Percentiles rank a stretch among this genome's conserved stretches.
These are phyloP conservation scores for Napeogenes inachia DNA, from an alignment of 2,888 invertebrate species.

Conservation along the genomic window DNA sequence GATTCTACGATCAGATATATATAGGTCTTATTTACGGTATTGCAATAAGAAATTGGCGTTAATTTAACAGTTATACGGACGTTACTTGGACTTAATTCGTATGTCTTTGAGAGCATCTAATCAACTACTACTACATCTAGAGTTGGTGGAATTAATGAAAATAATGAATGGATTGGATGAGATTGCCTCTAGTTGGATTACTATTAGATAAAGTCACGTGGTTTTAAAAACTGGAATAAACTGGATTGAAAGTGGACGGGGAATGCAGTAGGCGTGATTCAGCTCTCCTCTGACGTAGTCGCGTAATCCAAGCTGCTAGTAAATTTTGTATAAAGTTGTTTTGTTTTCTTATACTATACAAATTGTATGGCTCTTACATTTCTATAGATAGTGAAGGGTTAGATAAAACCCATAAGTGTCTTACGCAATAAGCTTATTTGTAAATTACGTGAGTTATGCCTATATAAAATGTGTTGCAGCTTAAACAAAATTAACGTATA, in stretches of 20 bases:
- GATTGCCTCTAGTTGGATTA: slow-evolving; percentile 11
- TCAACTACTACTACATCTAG: too few relatives aligned
- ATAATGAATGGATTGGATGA: too few relatives aligned
- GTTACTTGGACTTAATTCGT: neutral
- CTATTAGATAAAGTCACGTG: slow-evolving; percentile 31
- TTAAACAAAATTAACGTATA: slow-evolving; percentile 2
- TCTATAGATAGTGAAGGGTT: too few relatives aligned
- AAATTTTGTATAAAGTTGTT: neutral
- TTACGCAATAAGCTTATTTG: too few relatives aligned
- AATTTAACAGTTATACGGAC: neutral
- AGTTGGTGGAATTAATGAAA: neutral
- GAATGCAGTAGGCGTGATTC: slow-evolving; percentile 45
- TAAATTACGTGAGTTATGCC: too few relatives aligned
- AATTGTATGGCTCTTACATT: too few relatives aligned
- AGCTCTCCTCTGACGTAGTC: slow-evolving; percentile 47
- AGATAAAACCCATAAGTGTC: too few relatives aligned
- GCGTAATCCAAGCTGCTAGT: slow-evolving; percentile 19
- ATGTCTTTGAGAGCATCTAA: neutral
- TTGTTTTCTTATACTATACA: neutral
- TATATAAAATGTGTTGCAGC: neutral
- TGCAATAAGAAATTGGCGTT: slow-evolving; percentile 4
- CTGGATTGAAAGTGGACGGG: slow-evolving; percentile 36
- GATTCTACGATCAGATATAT: slow-evolving; percentile 6
- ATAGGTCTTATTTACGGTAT: slow-evolving; percentile 12
- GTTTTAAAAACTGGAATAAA: slow-evolving; percentile 32